Evolutionary conservation across 2,888 invertebrate genomes (phyloP), one percentile per base, ranked within the genome.

Genomic region (Tenthredo notha): DNA sequence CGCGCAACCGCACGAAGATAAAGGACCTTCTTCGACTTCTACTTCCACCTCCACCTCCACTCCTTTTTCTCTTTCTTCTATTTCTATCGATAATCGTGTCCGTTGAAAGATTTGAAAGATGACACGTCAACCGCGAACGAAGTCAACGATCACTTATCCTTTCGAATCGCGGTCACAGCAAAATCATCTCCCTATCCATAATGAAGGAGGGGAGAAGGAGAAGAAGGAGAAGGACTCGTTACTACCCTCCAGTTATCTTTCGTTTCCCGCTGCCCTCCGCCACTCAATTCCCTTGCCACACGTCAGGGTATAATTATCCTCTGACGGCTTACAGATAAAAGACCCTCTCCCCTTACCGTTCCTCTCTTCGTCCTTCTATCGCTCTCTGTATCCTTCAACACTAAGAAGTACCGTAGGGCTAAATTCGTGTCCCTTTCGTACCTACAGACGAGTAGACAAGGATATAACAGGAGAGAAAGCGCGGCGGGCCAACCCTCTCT

Each of bases 271-370:
- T 50, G 54, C 40, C 40, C 67, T 67, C 47, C 83, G 40, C 83
- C 67, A 47, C 67, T 67, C 67, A 29, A 29, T 84, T 85, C 86
- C 87, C 87, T 65, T 70, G 70, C 82, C 82, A 50, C 85, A 89
- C 87, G 88, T 88, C 87, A 88, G 89, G 89, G 91, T 91, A 91
- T 92, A 92, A 92, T 92, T 92, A 92, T 92, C 90, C 90, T 88
- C 89, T 88, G 90, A 90, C 89, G 90, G 90, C 89, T 90, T 89
- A 88, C 89, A 88, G 92, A 91, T 91, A 91, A 91, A 91, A 90
- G 90, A 90, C 88, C 89, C 86, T 37, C 47, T 33, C 47, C 47
- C 80, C 61, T 21, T n/a, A 12, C 37, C 54, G 18, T 21, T 37
- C 77, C 50, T 25, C 33, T 29, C 47, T 21, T 43, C 80, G 9